These are phyloP conservation scores for Carassius gibelio DNA, from an alignment of 2,113 vertebrate genomes.

Conservation along the genomic window DNA sequence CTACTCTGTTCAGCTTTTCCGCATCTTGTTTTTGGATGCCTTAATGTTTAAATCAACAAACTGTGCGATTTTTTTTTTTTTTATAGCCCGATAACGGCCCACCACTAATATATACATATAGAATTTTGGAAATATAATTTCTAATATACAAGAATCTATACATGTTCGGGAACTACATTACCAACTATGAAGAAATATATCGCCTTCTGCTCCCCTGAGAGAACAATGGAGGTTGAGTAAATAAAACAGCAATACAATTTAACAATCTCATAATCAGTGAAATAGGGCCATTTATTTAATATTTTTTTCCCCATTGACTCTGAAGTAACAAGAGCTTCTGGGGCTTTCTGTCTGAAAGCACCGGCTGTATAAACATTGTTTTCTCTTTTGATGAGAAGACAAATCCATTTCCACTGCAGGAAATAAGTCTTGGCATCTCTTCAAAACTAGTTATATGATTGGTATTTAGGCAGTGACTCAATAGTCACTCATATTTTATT, in stretches of 20 bases:
- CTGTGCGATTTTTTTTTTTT: too few relatives aligned
- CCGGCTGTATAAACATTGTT: constrained; percentile 51
- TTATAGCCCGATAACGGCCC: too few relatives aligned
- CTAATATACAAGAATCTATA: neutral
- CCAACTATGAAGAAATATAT: constrained; percentile 72
- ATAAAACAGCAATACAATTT: constrained; percentile 56
- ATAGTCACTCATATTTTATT: neutral
- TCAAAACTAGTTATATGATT: constrained; percentile 11
- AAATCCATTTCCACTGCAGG: constrained; percentile 14
- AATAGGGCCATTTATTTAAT: constrained; percentile 66
- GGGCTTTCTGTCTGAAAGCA: constrained; percentile 54
- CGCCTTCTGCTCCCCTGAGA: constrained; percentile 56
- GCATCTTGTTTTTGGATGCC: too few relatives aligned
- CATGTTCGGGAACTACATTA: constrained; percentile 23
- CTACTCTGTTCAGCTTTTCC: too few relatives aligned
- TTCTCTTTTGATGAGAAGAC: constrained; percentile 48
- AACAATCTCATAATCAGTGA: constrained; percentile 62
- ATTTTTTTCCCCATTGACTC: constrained; percentile 68
- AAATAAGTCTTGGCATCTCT: constrained; percentile 23
- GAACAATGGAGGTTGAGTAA: constrained; percentile 48
- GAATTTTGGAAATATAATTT: neutral
- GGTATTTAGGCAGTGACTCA: neutral
- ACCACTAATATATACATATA: too few relatives aligned
- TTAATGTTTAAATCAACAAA: too few relatives aligned
- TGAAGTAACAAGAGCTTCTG: constrained; percentile 62